These are phyloP conservation scores for Xiphophorus couchianus DNA, from an alignment of 2,113 vertebrate genomes.

Conservation along the genomic window DNA sequence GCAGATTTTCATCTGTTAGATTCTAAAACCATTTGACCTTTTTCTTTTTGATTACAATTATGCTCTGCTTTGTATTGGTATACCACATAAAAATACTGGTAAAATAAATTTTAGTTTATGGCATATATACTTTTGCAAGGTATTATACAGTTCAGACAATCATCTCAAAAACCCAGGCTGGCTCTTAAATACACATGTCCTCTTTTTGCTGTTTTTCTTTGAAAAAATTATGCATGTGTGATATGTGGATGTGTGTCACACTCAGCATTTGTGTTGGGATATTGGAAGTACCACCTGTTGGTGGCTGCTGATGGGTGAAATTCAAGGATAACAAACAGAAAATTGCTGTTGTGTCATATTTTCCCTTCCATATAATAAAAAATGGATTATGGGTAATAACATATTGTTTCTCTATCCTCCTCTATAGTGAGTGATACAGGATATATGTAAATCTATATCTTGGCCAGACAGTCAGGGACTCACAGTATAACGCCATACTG, in stretches of 20 bases:
- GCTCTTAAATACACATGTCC: no score
- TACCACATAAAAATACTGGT: no score
- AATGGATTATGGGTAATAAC: background rate
- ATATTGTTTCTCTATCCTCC: background rate
- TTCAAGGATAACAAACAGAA: background rate
- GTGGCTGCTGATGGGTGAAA: background rate
- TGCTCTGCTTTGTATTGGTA: no score
- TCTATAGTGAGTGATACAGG: background rate
- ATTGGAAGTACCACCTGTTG: slow-evolving; percentile 6
- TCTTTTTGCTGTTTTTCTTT: background rate
- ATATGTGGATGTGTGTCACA: background rate
- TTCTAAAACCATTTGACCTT: no score
- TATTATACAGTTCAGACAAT: no score
- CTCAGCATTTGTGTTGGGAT: background rate
- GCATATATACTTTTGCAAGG: no score
- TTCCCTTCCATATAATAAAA: background rate
- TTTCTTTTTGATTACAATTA: no score
- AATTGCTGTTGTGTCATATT: slow-evolving; percentile 3
- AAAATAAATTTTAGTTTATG: no score
- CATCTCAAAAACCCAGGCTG: no score
- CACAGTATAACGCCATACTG: background rate
- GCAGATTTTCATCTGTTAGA: no score
- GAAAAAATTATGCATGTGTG: background rate
- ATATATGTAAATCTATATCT: background rate
- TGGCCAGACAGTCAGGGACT: background rate